These are phyloP conservation scores for Macrotis lagotis DNA, from an alignment of 2,113 vertebrate genomes.

Conservation along the genomic window DNA sequence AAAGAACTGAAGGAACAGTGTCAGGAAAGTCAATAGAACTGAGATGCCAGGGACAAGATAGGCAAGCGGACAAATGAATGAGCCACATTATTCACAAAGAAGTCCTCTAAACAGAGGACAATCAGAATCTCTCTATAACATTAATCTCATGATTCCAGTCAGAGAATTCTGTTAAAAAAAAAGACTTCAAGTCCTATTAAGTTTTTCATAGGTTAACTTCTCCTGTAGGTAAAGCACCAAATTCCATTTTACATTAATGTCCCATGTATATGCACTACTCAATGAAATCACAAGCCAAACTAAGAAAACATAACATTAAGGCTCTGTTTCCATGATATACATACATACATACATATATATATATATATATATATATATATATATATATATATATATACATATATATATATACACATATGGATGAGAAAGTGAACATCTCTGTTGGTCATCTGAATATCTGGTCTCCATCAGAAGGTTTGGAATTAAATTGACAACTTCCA, in stretches of 20 bases:
- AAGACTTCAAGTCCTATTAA: neutral
- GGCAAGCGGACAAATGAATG: neutral
- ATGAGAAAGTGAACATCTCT: neutral
- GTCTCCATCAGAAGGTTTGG: neutral
- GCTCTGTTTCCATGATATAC: constrained; percentile 23
- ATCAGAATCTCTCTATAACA: neutral
- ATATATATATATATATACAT: too few species aligned
- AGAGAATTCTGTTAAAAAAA: neutral
- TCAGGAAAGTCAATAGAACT: neutral
- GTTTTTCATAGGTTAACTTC: neutral
- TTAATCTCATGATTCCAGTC: constrained; percentile 39
- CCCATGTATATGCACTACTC: constrained; percentile 35
- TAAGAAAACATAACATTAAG: neutral
- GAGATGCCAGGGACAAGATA: neutral
- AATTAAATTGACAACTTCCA: neutral
- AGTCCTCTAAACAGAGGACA: constrained; percentile 20
- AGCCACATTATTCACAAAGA: neutral
- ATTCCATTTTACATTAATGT: neutral
- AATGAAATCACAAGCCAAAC: constrained; percentile 1
- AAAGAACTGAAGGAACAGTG: neutral
- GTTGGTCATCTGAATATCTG: neutral
- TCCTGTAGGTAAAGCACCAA: neutral
- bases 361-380: too few species aligned
- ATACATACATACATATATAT: too few species aligned
- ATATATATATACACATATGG: too few species aligned